A percentile compares a stretch with the other conserved stretches of the same genome.
These are phyloP conservation scores for Chanos chanos DNA, from an alignment of 2,797 vertebrate genomes.

Conservation along the genomic window DNA sequence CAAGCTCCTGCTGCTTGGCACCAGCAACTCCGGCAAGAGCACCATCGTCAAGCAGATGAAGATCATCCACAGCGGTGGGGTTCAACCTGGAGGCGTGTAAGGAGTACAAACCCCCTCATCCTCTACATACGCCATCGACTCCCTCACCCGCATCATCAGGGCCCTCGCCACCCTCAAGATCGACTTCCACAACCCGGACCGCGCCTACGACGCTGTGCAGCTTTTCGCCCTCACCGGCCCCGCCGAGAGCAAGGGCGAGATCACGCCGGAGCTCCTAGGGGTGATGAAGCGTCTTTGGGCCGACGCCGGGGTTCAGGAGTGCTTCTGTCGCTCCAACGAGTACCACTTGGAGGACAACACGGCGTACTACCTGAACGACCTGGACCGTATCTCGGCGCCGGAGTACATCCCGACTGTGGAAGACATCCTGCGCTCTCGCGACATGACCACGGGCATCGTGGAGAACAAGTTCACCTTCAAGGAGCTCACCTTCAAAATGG, in stretches of 20 bases:
- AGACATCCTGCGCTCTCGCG: conserved; percentile 95
- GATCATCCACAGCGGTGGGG: conserved; percentile 97
- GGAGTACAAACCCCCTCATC: conserved; percentile 97
- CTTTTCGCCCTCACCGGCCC: conserved; percentile 97
- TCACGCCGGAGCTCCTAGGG: conserved; percentile 89
- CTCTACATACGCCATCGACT: conserved; percentile 98
- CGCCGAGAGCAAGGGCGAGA: conserved; percentile 97
- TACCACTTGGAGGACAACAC: conserved; percentile 99
- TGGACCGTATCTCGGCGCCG: conserved; percentile 89
- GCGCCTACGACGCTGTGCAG: conserved; percentile 95
- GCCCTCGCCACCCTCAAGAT: conserved; percentile 94
- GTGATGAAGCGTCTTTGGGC: conserved; percentile 97
- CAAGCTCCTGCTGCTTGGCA: conserved; percentile 93
- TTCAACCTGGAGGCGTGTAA: conserved; percentile 98
- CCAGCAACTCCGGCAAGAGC: conserved; percentile 98
- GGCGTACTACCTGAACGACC: conserved; percentile 97
- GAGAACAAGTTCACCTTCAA: conserved; percentile 99
- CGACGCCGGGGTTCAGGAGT: conserved; percentile 93
- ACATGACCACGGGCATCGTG: conserved; percentile 99
- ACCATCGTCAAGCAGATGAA: conserved; percentile 99
- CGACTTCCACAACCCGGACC: conserved; percentile 94
- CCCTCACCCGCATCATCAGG: conserved; percentile 95
- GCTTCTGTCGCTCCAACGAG: conserved; percentile 95
- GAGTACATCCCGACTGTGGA: conserved; percentile 97
- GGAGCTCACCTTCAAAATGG: conserved; percentile 99